A percentile compares a stretch with the other conserved stretches of the same genome.
phyloP scores from a whole-genome alignment of 2,888 invertebrate species.

The Drosophila cracens region DNA sequence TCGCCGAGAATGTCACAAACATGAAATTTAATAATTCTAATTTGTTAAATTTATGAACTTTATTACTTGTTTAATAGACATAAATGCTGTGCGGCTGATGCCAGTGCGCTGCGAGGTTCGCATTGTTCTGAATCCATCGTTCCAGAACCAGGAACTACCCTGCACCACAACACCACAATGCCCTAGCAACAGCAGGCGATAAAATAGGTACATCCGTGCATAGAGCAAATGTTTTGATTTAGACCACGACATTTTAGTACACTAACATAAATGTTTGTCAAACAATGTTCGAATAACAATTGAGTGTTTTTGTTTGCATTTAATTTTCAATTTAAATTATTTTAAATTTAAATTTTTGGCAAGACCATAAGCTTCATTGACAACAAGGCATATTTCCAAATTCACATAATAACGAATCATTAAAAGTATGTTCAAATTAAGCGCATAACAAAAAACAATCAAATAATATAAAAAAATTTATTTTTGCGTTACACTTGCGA shows the following conservation, averaged over 20 bases:
- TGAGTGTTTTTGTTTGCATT: neutral
- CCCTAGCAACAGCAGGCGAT: slow-evolving; percentile 38
- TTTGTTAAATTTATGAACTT: slow-evolving; percentile 73
- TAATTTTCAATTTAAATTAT: neutral
- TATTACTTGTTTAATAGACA: slow-evolving; percentile 70
- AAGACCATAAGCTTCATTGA: too few species aligned
- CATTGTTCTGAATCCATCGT: slow-evolving; percentile 47
- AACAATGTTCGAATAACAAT: neutral
- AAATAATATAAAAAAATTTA: neutral
- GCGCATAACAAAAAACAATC: neutral
- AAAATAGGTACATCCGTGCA: slow-evolving; percentile 23
- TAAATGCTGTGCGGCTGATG: slow-evolving; percentile 50
- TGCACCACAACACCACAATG: slow-evolving; percentile 15
- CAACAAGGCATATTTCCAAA: neutral
- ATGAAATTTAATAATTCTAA: slow-evolving; percentile 76
- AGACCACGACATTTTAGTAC: neutral
- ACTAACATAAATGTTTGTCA: neutral
- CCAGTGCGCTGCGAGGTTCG: slow-evolving; percentile 24
- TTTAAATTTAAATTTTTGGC: neutral
- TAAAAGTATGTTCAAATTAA: neutral
- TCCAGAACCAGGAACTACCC: slow-evolving; percentile 41
- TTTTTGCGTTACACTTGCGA: neutral
- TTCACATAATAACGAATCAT: neutral
- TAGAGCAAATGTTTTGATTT: neutral
- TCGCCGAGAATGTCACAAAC: slow-evolving; percentile 53